Conservation (phyloP, 2,113 vertebrate species). For the Garra rufa region DNA sequence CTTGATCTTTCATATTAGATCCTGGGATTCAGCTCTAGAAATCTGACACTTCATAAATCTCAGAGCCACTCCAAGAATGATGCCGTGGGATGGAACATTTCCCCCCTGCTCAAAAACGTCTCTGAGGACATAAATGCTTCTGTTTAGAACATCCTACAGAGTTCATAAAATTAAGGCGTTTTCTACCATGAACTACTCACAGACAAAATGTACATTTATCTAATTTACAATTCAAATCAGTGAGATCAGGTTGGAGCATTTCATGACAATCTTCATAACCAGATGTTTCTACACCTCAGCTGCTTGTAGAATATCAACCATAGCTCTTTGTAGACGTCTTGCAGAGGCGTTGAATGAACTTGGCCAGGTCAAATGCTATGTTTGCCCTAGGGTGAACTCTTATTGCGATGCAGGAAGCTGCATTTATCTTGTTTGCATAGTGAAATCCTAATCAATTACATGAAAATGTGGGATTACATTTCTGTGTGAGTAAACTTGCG, state of each 20-base stretch:
- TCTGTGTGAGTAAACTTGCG: neutral
- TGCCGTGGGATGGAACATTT: neutral
- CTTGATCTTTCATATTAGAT: neutral
- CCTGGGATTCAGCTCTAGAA: neutral
- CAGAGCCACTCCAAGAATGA: neutral
- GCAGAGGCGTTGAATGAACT: neutral
- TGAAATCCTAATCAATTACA: neutral
- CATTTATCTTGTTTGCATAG: neutral
- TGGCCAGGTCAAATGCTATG: neutral
- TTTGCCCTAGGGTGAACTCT: neutral
- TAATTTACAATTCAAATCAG: neutral
- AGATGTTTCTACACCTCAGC: neutral
- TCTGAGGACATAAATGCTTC: neutral
- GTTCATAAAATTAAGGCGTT: neutral
- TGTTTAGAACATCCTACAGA: neutral
- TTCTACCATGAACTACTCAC: neutral
- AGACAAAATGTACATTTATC: neutral
- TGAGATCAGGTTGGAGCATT: neutral
- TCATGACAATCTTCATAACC: neutral
- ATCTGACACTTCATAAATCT: slow-evolving; percentile 1
- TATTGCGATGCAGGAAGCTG: neutral
- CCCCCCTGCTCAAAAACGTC: neutral
- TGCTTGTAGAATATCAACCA: neutral
- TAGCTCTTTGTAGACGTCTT: neutral
- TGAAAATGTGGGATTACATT: neutral